These are phyloP conservation scores for Heterodera filipjevi DNA, from an alignment of 2,888 invertebrate genomes.

Conservation along the genomic window DNA sequence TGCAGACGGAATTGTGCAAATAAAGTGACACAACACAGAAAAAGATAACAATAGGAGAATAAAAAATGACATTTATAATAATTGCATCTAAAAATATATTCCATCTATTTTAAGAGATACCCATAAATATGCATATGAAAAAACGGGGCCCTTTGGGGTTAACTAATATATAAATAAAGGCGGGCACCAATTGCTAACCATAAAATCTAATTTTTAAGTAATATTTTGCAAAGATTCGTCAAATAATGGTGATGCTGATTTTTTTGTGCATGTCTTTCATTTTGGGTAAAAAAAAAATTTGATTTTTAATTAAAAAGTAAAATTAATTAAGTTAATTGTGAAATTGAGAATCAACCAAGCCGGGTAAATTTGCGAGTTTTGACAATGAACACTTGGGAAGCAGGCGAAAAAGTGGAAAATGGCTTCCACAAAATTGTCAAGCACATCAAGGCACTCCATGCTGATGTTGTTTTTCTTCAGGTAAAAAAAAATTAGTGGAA, in stretches of 20 bases:
- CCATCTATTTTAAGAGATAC: neutral
- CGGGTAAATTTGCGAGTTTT: constrained; percentile 29
- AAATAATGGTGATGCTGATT: no score
- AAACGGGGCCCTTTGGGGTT: no score
- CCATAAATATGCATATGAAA: no score
- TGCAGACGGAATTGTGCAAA: neutral
- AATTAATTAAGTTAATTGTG: neutral
- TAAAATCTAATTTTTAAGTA: no score
- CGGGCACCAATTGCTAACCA: no score
- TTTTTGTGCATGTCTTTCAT: no score
- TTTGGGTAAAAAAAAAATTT: neutral
- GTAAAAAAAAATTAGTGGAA: constrained; percentile 15
- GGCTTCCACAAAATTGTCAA: constrained; percentile 45
- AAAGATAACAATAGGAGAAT: neutral
- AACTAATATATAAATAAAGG: no score
- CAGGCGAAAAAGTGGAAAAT: constrained; percentile 39
- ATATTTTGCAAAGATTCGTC: no score
- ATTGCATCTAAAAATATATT: neutral
- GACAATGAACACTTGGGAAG: constrained; percentile 47
- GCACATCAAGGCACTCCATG: constrained; percentile 41
- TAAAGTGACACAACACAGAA: neutral
- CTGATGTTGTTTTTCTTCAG: constrained; percentile 46
- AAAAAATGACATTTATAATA: neutral
- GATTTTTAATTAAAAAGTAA: neutral
- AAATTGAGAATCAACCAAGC: neutral